Evolutionary conservation across 2,888 invertebrate species (phyloP).

Genomic region (Drosophila stalkeri): DNA sequence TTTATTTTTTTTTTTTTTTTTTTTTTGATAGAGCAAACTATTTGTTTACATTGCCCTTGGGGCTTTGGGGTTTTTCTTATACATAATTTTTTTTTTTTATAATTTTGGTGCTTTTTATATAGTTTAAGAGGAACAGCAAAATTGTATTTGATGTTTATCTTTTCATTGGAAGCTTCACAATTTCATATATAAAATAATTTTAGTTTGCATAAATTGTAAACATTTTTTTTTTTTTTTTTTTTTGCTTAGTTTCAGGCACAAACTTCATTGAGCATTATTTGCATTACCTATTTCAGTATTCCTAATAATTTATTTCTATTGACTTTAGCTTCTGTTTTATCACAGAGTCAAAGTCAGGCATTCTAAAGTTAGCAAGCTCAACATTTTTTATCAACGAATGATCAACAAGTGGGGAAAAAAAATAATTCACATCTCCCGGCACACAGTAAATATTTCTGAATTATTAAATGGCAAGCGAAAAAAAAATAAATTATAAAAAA

Average conservation of each 20-base stretch:
- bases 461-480: constrained; percentile 32
- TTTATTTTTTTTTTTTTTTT: too few relatives aligned
- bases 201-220: background rate
- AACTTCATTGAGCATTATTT: background rate
- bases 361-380: background rate
- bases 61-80: constrained; percentile 4
- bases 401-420: constrained; percentile 27
- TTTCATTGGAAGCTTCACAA: background rate
- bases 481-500: constrained; percentile 7
- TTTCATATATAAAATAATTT: too few relatives aligned
- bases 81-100: background rate
- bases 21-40: constrained; percentile 13
- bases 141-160: constrained; percentile 1
- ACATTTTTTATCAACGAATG: constrained; percentile 28
- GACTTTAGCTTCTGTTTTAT: constrained; percentile 1
- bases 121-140: constrained; percentile 5
- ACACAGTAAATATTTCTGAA: constrained; percentile 36
- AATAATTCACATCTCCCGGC: constrained; percentile 10
- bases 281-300: background rate
- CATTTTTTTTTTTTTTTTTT: background rate
- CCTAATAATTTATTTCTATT: constrained; percentile 5
- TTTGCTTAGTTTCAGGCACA: background rate
- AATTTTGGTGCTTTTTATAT: constrained; percentile 1
- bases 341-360: background rate
- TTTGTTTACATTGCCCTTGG: constrained; percentile 35